Conservation (phyloP, 2,888 invertebrate genomes). For the Molorchus minor region DNA sequence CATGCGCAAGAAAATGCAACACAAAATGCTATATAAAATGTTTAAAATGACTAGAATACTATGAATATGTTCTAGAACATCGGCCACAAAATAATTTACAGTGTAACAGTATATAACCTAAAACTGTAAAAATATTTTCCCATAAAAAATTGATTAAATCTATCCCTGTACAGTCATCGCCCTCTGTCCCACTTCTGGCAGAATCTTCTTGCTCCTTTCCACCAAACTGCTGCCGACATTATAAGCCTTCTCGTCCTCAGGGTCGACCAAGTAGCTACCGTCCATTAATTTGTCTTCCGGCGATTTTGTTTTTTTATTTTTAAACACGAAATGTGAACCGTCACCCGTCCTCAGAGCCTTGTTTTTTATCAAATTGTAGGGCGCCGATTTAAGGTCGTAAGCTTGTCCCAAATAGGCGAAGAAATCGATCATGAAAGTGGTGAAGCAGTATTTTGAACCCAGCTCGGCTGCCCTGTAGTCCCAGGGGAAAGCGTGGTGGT, state of each 20-base stretch:
- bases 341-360: conserved; percentile 73
- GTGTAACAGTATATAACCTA: no score
- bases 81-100: no score
- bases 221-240: background rate
- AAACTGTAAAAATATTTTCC: no score
- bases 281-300: background rate
- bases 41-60: no score
- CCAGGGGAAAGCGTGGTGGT: conserved; percentile 80
- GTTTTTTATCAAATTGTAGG: conserved; percentile 64
- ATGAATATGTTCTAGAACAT: no score
- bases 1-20: no score
- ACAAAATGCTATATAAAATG: no score
- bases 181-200: conserved; percentile 5
- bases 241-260: background rate
- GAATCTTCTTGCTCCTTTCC: background rate
- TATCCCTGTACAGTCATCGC: conserved; percentile 4
- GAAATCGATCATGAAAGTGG: conserved; percentile 71
- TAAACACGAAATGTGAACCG: conserved; percentile 62
- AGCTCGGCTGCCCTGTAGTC: conserved; percentile 70
- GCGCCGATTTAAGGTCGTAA: conserved; percentile 69
- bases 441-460: conserved; percentile 64
- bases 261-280: background rate
- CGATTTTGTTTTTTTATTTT: conserved; percentile 45
- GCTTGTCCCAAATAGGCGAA: conserved; percentile 70
- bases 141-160: no score